Base-by-base conservation (phyloP, 1,140 invertebrate species). In the Drosophila ficusphila region DNA sequence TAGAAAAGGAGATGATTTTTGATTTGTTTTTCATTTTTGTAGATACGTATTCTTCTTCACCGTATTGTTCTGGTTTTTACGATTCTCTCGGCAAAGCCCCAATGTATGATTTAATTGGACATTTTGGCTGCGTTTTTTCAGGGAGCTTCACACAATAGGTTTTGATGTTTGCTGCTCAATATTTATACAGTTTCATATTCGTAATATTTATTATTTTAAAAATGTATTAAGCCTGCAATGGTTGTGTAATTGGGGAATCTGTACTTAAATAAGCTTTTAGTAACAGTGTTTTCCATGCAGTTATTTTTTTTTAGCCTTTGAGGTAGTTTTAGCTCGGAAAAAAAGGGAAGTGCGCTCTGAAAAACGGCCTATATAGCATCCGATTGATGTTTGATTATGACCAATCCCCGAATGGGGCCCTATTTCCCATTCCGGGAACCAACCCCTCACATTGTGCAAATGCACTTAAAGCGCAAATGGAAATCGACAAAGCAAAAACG, bases 401-500 rank as follows among this genome's bases (percentile, higher is more conserved):
- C 68, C 68, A 38, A 46, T 52, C 46, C 69, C 38, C 38, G 8
- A 36, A 46, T 48, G 21, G 9, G 18, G n/a, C 39, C 11, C 12
- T 8, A 11, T 19, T 6, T 8, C 48, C 25, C 14, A 3, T 18
- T 9, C 25, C n/a, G 6, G 12, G 23, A 42, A 19, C 18, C n/a
- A 5, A 21, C 31, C 57, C 36, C 56, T 12, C 62, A 57, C 73
- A 82, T 73, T 82, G 69, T 78, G 74, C 74, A 83, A 83, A 83
- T 82, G 79, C 79, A 82, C 79, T 82, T 83, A 82, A 83, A 82
- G 74, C 79, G 74, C 74, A 74, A 82, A 82, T 78, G 79, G 74
- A 82, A 83, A 83, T 83, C 57, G 69, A 78, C 52, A 65, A 44
- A 47, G 38, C 18, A 65, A 56, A 49, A 56, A 64, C 31, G 27